These are phyloP conservation scores for Dexiosoma caninum DNA, from an alignment of 2,888 invertebrate genomes.

Conservation along the genomic window DNA sequence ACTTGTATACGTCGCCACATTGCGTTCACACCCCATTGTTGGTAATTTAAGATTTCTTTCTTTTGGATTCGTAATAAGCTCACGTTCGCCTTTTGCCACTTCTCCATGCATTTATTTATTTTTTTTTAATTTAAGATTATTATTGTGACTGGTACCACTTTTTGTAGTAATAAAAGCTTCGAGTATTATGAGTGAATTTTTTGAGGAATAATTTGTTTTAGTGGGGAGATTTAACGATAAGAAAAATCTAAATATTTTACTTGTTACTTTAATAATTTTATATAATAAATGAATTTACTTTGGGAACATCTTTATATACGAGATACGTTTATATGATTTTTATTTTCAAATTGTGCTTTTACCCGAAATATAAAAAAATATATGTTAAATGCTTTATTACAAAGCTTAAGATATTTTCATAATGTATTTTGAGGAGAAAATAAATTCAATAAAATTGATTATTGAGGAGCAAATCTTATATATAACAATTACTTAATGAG, in stretches of 20 bases:
- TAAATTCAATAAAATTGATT: no score
- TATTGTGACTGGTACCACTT: neutral
- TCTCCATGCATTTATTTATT: conserved; percentile 26
- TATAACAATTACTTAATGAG: no score
- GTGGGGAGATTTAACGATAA: neutral
- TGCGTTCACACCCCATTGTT: conserved; percentile 48
- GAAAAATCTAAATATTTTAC: conserved; percentile 17
- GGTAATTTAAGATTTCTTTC: conserved; percentile 10
- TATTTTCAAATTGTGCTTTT: no score
- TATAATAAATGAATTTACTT: neutral
- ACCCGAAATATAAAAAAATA: no score
- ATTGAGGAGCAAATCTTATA: no score
- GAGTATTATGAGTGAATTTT: conserved; percentile 24
- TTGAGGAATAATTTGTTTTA: neutral
- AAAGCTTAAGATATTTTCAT: no score
- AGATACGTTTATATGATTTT: no score
- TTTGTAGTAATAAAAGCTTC: conserved; percentile 44
- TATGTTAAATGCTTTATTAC: no score
- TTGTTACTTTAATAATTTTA: conserved; percentile 22
- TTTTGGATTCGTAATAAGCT: conserved; percentile 28
- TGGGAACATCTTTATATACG: neutral
- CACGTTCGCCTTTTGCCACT: conserved; percentile 9
- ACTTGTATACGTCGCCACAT: neutral
- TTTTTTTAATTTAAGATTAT: conserved; percentile 49
- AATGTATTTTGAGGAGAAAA: no score